Base-by-base conservation (phyloP, 2,888 invertebrate genomes). In the Parascotia fuliginaria region DNA sequence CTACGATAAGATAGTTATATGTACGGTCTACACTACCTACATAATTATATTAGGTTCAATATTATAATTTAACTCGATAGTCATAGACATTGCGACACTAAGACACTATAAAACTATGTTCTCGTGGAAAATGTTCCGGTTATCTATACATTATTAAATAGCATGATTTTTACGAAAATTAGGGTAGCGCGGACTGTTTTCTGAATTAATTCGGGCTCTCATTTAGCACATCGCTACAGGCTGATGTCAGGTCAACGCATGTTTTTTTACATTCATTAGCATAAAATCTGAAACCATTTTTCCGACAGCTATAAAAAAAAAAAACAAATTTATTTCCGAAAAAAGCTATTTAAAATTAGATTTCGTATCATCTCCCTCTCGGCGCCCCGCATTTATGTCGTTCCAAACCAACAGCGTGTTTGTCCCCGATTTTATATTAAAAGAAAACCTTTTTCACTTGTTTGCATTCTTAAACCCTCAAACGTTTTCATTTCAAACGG, bases 201-300 rank as follows among this genome's bases (percentile, higher is more conserved):
- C 42, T 40, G 52, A 58, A 60, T 64, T 68, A 65, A 65, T 55
- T 60, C 45, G 24, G 46, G 29, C 36, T 19, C 14, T 22, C 19
- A 38, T 58, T 57, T 60, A 43, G 50, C 28, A 44, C 45, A 47
- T 42, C 42, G 19, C 33, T 40, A 42, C 40, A 41, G 57, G 58
- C 46, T 36, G 24, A 1, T 9, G 24, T 7, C 19, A 9, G 19
- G 34, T 37, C 7, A 19, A 16, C 16, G 38, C 28, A 42, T 9
- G 31, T 40, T 54, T 39, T 44, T 42, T 48, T 54, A 45, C 57
- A 55, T 54, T 51, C 63, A 55, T 63, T 57, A 54, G 37, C 65
- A 58, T 55, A 55, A 55, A 62, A 9, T 24, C 33, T 49, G 19
- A 16, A 14, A 27, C 28, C 29, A 34, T 47, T 44, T 46, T 51